Percentiles rank a stretch among this genome's conserved stretches.
Evolutionary conservation across 2,113 vertebrate species (phyloP).

Genomic region (Stercorarius parasiticus): DNA sequence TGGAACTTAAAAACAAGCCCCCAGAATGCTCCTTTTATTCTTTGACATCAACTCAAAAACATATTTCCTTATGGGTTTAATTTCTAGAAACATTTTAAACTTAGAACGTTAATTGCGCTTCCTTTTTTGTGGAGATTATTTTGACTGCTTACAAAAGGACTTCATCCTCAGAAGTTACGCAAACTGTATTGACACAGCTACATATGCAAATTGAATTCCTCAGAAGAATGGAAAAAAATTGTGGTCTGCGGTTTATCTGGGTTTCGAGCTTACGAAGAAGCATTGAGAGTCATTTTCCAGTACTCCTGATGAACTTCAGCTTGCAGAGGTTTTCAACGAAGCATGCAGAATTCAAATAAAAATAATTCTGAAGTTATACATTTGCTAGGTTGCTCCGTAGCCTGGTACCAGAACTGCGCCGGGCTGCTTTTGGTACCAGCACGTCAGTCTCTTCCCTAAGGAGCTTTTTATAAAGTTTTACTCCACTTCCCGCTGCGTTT

Average conservation of each 20-base stretch:
- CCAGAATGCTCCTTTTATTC: neutral
- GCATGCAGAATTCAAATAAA: neutral
- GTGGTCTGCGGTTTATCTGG: slow-evolving; percentile 75
- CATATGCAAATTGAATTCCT: slow-evolving; percentile 64
- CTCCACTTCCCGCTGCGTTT: neutral
- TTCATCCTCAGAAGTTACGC: slow-evolving; percentile 46
- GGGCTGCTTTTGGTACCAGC: rapidly evolving
- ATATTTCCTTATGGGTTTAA: rapidly evolving
- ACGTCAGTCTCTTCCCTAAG: rapidly evolving
- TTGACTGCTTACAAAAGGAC: neutral
- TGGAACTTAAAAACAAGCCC: neutral
- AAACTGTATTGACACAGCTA: slow-evolving; percentile 43
- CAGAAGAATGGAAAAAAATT: slow-evolving; percentile 77
- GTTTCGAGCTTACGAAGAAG: slow-evolving; percentile 69
- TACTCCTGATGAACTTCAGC: neutral
- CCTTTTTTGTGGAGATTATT: neutral
- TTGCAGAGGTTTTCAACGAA: neutral
- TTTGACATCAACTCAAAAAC: neutral
- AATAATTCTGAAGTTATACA: rapidly evolving
- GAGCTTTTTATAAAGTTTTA: neutral
- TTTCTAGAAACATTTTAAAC: slow-evolving; percentile 7
- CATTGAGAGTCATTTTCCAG: slow-evolving; percentile 33
- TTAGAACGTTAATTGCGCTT: neutral
- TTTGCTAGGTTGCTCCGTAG: rapidly evolving
- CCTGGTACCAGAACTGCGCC: rapidly evolving